phyloP scores from a whole-genome alignment of 2,113 vertebrate genomes.

The Regulus satrapa region DNA sequence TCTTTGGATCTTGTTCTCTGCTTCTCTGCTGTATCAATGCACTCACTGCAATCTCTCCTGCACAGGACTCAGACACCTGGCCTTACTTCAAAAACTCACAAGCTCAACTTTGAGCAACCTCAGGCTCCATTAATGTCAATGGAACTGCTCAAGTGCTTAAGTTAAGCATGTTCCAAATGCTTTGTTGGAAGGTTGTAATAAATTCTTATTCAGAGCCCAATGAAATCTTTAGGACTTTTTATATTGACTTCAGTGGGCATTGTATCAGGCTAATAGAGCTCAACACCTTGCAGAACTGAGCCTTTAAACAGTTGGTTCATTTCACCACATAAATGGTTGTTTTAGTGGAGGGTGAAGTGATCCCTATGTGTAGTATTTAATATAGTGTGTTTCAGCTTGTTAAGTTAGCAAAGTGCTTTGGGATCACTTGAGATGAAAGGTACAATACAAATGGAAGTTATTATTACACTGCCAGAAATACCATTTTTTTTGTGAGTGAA shows the following conservation, averaged over 20 bases:
- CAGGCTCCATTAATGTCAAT: neutral
- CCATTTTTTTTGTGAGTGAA: neutral
- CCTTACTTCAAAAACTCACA: neutral
- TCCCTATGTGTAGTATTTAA: conserved; percentile 48
- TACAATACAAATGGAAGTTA: neutral
- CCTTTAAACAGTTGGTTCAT: conserved; percentile 40
- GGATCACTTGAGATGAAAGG: conserved; percentile 49
- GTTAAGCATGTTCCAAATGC: conserved; percentile 26
- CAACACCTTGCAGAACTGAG: conserved; percentile 29
- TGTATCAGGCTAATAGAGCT: conserved; percentile 52
- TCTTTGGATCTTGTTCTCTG: neutral
- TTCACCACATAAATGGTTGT: conserved; percentile 43
- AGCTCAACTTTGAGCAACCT: conserved; percentile 27
- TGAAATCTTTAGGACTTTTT: conserved; percentile 27
- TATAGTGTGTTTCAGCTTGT: conserved; percentile 53
- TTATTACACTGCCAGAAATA: neutral
- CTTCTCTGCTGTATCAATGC: neutral
- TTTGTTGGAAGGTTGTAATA: conserved; percentile 31
- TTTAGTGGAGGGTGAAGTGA: conserved; percentile 42
- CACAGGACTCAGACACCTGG: neutral
- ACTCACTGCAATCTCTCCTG: neutral
- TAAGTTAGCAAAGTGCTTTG: conserved; percentile 54
- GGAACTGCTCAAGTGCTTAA: conserved; percentile 30
- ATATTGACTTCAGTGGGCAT: conserved; percentile 27
- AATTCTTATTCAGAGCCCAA: conserved; percentile 31